Base-by-base conservation (phyloP, 1,140 invertebrate species). In the Monomorium pharaonis region DNA sequence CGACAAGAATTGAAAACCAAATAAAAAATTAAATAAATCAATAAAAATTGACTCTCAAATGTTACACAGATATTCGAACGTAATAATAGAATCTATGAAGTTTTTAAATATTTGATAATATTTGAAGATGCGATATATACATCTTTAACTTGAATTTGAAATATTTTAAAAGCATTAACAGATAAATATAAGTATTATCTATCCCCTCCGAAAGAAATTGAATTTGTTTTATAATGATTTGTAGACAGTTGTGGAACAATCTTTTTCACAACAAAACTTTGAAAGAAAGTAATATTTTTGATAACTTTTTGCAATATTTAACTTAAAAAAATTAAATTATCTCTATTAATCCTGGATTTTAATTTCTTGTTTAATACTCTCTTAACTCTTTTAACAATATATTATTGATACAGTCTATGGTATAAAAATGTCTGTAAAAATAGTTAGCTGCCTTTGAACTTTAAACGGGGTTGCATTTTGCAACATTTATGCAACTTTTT, bases 391-490 rank as follows among this genome's bases (percentile, higher is more conserved):
- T 27, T 24, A 49, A 60, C 49, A 76, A 62, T 3, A 21, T n/a
- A 51, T 51, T 24, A 65, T 54, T 44, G 27, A 51, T 49, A 51
- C 18, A 51, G 2, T 49, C 1, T 42, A 1, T 6, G n/a, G 16
- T 62, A 33, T 33, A 77, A 77, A 77, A 21, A 30, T 49, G 24
- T 16, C 27, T 4, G 47, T 67, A 54, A 80, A 69, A 80, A 80
- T 80, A 80, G 37, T 44, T 2, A 12, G 4, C n/a, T 21, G 44
- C 51, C 67, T 83, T 74, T 74, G 51, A 81, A 81, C 49, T 69
- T 81, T 70, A 70, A 44, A 30, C 24, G 24, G 18, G 14, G 4
- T 56, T 42, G 2, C 49, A 51, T 67, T 78, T 69, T 44, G 65
- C 24, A 42, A 72, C 37, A 24, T 78, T 65, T 58, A 60, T 33